Base-by-base conservation (phyloP, 1,140 invertebrate genomes). In the Pararge aegeria region DNA sequence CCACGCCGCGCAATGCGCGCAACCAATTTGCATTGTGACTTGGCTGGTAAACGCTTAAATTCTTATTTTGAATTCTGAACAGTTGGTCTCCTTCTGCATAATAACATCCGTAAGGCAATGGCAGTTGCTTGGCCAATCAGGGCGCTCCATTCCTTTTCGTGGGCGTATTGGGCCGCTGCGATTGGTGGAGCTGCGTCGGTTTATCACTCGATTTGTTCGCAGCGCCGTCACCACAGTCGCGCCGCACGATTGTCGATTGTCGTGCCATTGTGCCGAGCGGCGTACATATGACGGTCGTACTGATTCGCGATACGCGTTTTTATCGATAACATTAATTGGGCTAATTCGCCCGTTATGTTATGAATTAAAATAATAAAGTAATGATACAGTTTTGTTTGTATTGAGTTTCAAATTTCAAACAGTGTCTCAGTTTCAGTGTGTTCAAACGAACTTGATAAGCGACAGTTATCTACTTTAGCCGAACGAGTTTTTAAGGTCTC, bases 91-190 rank as follows among this genome's bases (percentile, higher is more conserved):
- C 77, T 83, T 89, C 83, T 83, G 86, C 83, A 87, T 87, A 89
- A 87, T 84, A 82, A 82, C 83, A 84, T 83, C 85, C 82, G 81
- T 80, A 85, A 87, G 86, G 82, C 75, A 87, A 87, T 87, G 86
- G 82, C 83, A 87, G 83, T 81, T 87, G 75, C 86, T 87, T 87
- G 75, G 73, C 86, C 86, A 89, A 89, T 89, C 29, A 61, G 38
- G 24, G 56, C 30, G 68, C 73, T 38, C 66, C 48, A 61, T 63
- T 60, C 63, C 64, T 50, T 71, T 60, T 82, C 81, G 83, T 83
- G 86, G 86, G 86, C 84, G 86, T 77, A 72, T 66, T 77, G 78
- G 54, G 46, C 78, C 54, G 37, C 46, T 56, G 29, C 27, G 54
- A 89, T 89, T 89, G 83, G 86, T 49, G 51, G 75, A 61, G 56